Evolutionary conservation across 2,888 invertebrate species (phyloP).

Genomic region (Portevinia maculata): DNA sequence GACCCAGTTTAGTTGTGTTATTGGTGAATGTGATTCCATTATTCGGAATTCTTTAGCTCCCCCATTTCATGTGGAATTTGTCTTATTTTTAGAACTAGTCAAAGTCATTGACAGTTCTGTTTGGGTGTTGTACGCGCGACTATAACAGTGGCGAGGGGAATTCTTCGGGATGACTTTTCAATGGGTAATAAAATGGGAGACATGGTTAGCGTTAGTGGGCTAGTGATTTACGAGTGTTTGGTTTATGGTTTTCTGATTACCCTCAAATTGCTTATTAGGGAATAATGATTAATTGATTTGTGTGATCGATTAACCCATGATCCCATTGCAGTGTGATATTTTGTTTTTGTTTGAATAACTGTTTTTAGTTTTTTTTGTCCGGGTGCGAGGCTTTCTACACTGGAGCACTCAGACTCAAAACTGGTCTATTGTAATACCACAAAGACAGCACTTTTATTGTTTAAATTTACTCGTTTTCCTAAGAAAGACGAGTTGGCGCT

Average conservation of each 20-base stretch:
- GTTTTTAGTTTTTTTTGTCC: no score
- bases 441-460: no score
- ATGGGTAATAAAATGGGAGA: constrained; percentile 42
- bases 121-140: constrained; percentile 1
- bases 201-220: not conserved
- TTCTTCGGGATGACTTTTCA: constrained; percentile 22
- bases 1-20: constrained; percentile 43
- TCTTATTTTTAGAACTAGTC: constrained; percentile 34
- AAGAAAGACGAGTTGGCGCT: no score
- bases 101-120: constrained; percentile 42
- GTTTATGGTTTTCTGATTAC: constrained; percentile 54
- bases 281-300: constrained; percentile 30
- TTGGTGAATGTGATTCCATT: constrained; percentile 36
- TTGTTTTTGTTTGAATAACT: no score
- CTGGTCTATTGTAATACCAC: no score
- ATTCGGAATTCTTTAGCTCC: constrained; percentile 1
- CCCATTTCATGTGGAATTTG: constrained; percentile 30
- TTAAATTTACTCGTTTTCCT: no score
- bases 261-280: constrained; percentile 39
- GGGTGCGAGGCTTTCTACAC: no score
- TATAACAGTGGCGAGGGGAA: constrained; percentile 2
- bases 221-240: constrained; percentile 42
- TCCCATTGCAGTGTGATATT: no score
- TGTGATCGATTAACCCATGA: constrained; percentile 23
- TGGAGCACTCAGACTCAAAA: no score